Evolutionary conservation across 1,140 invertebrate genomes (phyloP).

Genomic region (Drosophila trapezifrons): DNA sequence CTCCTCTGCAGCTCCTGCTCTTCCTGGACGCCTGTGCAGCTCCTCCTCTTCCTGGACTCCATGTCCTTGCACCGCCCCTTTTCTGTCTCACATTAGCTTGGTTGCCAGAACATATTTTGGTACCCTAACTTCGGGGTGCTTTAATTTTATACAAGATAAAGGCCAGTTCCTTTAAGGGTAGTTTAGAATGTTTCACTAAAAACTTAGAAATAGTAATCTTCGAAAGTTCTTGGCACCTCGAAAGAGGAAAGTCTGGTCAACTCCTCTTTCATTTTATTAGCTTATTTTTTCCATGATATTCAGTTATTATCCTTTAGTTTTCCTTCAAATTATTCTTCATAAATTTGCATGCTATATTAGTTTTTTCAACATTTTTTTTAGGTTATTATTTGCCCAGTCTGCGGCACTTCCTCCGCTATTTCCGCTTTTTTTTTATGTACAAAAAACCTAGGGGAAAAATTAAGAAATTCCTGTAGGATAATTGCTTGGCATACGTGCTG

Average conservation of each 20-base stretch:
- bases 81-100: conserved; percentile 16
- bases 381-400: conserved; percentile 30
- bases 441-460: conserved; percentile 43
- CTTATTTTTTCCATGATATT: not conserved
- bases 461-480: conserved; percentile 71
- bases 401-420: not conserved
- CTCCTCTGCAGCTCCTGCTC: conserved; percentile 17
- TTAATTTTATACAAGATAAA: not conserved
- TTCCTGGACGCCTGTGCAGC: conserved; percentile 26
- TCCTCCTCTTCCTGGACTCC: conserved; percentile 7
- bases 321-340: not conserved
- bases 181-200: not conserved
- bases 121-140: not conserved
- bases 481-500: conserved; percentile 63
- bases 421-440: not conserved
- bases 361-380: not conserved
- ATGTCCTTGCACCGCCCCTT: conserved; percentile 3
- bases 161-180: not conserved
- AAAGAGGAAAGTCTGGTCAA: no score
- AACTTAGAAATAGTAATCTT: not conserved
- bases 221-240: not conserved
- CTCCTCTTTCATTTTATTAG: not conserved
- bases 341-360: conserved; percentile 1
- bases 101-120: conserved; percentile 33
- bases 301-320: not conserved